Evolutionary conservation across 2,113 vertebrate genomes (phyloP).

Genomic region (Pandion haliaetus): DNA sequence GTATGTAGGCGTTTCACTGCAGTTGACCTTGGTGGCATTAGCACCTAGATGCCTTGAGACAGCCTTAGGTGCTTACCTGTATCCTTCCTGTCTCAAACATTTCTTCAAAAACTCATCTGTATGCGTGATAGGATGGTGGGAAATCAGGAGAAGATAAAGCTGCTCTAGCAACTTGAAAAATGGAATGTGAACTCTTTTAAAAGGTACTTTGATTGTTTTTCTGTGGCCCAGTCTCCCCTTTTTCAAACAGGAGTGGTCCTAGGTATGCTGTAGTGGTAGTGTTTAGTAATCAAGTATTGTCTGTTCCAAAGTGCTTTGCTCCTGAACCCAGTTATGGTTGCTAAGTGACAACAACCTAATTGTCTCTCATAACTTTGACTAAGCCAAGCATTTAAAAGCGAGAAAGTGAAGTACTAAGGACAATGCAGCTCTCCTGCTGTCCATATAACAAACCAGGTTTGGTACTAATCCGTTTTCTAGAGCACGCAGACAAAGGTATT

Average conservation of each 20-base stretch:
- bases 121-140: not conserved
- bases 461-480: slow-evolving; percentile 1
- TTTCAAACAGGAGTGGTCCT: not conserved
- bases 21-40: not conserved
- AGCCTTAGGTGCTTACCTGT: not conserved
- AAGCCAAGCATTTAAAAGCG: not conserved
- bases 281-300: not conserved
- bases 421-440: not conserved
- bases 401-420: not conserved
- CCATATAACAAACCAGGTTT: not conserved
- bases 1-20: not conserved
- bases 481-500: not conserved
- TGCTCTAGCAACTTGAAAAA: not conserved
- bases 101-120: not conserved
- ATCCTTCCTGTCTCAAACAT: not conserved
- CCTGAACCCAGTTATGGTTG: not conserved
- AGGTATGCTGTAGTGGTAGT: not conserved
- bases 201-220: not conserved
- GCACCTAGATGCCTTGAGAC: not conserved
- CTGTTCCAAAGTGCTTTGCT: slow-evolving; percentile 15
- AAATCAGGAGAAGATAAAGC: not conserved
- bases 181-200: not conserved
- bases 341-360: slow-evolving; percentile 32
- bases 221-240: not conserved
- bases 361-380: slow-evolving; percentile 9